Evolutionary conservation across 2,888 invertebrate genomes (phyloP).

Genomic region (Chouioia cunea): DNA sequence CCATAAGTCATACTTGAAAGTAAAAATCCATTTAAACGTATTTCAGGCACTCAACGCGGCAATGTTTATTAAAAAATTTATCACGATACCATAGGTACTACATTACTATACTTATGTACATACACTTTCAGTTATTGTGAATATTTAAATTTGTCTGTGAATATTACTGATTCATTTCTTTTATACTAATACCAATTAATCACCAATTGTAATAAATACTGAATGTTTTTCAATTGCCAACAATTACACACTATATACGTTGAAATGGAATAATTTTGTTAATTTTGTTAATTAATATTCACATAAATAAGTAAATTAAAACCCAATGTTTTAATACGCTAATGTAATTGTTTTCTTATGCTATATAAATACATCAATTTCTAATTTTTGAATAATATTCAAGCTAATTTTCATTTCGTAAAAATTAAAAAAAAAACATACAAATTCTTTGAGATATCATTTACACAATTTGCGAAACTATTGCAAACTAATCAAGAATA

Average conservation of each 20-base stretch:
- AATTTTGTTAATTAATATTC: not conserved
- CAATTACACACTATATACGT: conserved; percentile 24
- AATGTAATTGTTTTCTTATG: conserved; percentile 9
- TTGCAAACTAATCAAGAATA: conserved; percentile 37
- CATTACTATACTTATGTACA: conserved; percentile 24
- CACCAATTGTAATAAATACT: conserved; percentile 56
- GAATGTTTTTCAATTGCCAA: conserved; percentile 50
- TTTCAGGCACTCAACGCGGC: conserved; percentile 54
- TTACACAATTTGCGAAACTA: conserved; percentile 27
- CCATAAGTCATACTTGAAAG: conserved; percentile 46
- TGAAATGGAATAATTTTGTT: conserved; percentile 6
- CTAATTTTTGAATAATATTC: conserved; percentile 9
- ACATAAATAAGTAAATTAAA: too few species aligned
- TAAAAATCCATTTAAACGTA: conserved; percentile 31
- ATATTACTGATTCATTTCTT: conserved; percentile 32
- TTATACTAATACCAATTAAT: conserved; percentile 56
- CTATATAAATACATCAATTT: conserved; percentile 1
- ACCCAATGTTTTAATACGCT: conserved; percentile 1
- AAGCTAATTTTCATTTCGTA: conserved; percentile 34
- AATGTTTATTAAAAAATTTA: conserved; percentile 45
- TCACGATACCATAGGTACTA: conserved; percentile 42
- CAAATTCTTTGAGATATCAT: conserved; percentile 3
- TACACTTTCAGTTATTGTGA: conserved; percentile 29
- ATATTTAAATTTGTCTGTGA: conserved; percentile 17
- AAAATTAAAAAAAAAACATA: conserved; percentile 11